Percentiles rank a stretch among this genome's conserved stretches.
Evolutionary conservation across 2,888 invertebrate genomes (phyloP).

Genomic region (Calliscelio sp.): DNA sequence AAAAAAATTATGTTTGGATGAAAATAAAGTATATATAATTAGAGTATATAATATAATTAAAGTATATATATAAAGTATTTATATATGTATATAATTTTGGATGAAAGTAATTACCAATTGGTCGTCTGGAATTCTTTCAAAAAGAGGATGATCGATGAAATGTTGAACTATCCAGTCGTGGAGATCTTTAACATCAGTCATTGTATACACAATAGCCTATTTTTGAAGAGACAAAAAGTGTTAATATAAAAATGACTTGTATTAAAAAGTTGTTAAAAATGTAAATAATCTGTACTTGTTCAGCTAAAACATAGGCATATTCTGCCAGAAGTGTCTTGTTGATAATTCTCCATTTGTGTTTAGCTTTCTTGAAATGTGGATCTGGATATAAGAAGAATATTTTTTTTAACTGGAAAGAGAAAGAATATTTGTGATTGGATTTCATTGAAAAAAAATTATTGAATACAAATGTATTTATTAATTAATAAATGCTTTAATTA

Average conservation of each 20-base stretch:
- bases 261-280: conserved; percentile 11
- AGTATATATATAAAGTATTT: too few relatives aligned
- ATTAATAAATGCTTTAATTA: conserved; percentile 5
- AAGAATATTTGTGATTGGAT: too few relatives aligned
- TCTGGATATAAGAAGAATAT: conserved; percentile 99
- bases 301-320: conserved; percentile 97
- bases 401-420: conserved; percentile 93
- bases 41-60: too few relatives aligned
- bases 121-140: conserved; percentile 90
- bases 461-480: too few relatives aligned
- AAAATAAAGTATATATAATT: too few relatives aligned
- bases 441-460: too few relatives aligned
- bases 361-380: conserved; percentile 99
- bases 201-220: conserved; percentile 96
- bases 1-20: too few relatives aligned
- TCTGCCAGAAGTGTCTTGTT: conserved; percentile 97
- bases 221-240: too few relatives aligned
- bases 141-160: conserved; percentile 96
- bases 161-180: conserved; percentile 99
- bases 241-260: conserved; percentile 78
- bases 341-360: conserved; percentile 99
- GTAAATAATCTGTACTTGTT: conserved; percentile 88
- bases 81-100: neutral
- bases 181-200: conserved; percentile 98
- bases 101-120: conserved; percentile 88